phyloP scores from a whole-genome alignment of 2,888 invertebrate species.

The Acanthosoma haemorrhoidale region DNA sequence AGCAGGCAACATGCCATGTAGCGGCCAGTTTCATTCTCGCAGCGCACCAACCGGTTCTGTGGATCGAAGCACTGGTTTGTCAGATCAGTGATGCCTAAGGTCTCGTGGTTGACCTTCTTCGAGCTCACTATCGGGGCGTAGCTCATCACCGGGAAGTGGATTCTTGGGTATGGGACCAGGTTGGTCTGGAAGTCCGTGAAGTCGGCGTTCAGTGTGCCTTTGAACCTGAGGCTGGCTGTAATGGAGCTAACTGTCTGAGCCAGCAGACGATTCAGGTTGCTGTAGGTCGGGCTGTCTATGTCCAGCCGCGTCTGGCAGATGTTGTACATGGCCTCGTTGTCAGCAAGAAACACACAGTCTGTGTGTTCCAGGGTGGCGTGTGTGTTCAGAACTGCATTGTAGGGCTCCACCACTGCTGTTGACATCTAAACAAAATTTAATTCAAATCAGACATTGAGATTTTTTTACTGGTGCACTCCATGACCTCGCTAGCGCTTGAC shows the following conservation, averaged over 20 bases:
- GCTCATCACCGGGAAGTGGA: conserved; percentile 77
- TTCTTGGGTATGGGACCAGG: conserved; percentile 84
- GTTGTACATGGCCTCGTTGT: conserved; percentile 46
- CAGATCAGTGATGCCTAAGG: conserved; percentile 65
- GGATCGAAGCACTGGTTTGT: conserved; percentile 72
- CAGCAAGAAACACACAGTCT: conserved; percentile 53
- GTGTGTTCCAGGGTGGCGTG: conserved; percentile 81
- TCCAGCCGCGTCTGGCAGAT: conserved; percentile 54
- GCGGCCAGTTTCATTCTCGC: conserved; percentile 73
- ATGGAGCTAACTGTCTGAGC: conserved; percentile 75
- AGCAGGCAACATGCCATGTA: conserved; percentile 87
- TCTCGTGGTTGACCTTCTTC: conserved; percentile 66
- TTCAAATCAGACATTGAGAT: too few species aligned
- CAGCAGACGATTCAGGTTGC: conserved; percentile 76
- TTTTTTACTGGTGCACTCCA: too few species aligned
- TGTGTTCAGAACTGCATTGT: conserved; percentile 85
- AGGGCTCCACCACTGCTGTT: conserved; percentile 90
- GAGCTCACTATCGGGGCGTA: conserved; percentile 66
- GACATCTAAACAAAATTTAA: conserved; percentile 57
- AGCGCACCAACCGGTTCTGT: conserved; percentile 83
- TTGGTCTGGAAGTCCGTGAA: conserved; percentile 62
- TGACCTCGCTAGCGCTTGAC: too few species aligned
- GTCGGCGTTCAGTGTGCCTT: conserved; percentile 68
- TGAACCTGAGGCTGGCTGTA: conserved; percentile 80
- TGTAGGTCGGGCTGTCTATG: conserved; percentile 77